Conservation (phyloP, 1,140 invertebrate species). For the Coenobita brevimanus region DNA sequence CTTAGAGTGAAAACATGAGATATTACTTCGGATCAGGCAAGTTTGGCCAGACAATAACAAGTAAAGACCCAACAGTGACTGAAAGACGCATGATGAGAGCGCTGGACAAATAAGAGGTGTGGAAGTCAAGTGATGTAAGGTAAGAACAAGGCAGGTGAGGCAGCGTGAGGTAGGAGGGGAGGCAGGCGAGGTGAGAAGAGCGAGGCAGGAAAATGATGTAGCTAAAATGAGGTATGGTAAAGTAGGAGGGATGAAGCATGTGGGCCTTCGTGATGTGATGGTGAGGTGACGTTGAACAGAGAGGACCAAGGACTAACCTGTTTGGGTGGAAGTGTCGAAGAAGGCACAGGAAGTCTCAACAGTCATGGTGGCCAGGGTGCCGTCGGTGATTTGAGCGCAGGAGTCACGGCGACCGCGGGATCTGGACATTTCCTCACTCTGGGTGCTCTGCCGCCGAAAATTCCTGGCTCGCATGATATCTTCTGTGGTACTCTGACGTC, state of each 20-base stretch:
- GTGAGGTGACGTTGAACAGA: no score
- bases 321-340: constrained; percentile 93
- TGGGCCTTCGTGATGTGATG: no score
- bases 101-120: no score
- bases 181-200: no score
- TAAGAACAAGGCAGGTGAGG: no score
- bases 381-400: constrained; percentile 91
- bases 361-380: constrained; percentile 93
- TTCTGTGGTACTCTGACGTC: constrained; percentile 90
- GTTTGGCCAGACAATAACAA: no score
- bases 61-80: no score
- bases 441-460: constrained; percentile 80
- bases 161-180: no score
- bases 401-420: constrained; percentile 88
- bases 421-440: constrained; percentile 73
- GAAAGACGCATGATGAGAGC: no score
- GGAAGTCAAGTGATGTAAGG: no score
- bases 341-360: constrained; percentile 93
- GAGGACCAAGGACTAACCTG: constrained; percentile 77
- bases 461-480: constrained; percentile 93
- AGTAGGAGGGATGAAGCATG: background rate
- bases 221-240: background rate
- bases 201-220: background rate
- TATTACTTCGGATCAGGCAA: no score
- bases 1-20: no score